These are phyloP conservation scores for Aythya baeri DNA, from an alignment of 2,113 vertebrate genomes.

Conservation along the genomic window DNA sequence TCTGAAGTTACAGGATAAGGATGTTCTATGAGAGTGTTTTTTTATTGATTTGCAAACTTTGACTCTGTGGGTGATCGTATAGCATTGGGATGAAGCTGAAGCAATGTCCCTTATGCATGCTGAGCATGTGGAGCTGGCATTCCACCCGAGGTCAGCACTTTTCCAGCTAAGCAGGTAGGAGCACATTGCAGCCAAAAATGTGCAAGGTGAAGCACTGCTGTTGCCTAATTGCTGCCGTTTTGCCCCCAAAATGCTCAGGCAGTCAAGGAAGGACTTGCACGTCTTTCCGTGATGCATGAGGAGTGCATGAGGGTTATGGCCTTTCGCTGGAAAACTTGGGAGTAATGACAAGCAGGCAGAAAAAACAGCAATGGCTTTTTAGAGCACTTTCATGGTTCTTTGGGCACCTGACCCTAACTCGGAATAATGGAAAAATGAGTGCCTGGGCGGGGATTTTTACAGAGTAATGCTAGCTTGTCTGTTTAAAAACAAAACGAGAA, in stretches of 20 bases:
- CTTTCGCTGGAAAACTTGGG: background rate
- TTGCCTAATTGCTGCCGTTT: background rate
- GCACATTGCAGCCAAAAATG: background rate
- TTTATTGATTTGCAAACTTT: background rate
- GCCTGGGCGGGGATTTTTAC: background rate
- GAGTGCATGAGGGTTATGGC: background rate
- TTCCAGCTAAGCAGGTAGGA: background rate
- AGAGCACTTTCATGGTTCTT: background rate
- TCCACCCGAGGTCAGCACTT: accelerated
- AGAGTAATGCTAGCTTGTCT: background rate
- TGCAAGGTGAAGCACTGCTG: background rate
- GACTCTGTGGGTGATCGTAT: background rate
- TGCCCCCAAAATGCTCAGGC: background rate
- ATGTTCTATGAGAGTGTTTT: background rate
- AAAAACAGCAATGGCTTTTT: background rate
- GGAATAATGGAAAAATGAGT: background rate
- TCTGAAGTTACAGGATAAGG: background rate
- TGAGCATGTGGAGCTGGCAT: accelerated
- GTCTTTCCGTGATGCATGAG: background rate
- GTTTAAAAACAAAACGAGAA: background rate
- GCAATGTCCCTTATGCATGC: accelerated
- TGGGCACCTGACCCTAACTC: background rate
- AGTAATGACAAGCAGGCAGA: background rate
- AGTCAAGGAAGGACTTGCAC: background rate
- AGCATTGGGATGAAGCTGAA: background rate